phyloP scores from a whole-genome alignment of 2,797 vertebrate species.

The Hemitrygon akajei region DNA sequence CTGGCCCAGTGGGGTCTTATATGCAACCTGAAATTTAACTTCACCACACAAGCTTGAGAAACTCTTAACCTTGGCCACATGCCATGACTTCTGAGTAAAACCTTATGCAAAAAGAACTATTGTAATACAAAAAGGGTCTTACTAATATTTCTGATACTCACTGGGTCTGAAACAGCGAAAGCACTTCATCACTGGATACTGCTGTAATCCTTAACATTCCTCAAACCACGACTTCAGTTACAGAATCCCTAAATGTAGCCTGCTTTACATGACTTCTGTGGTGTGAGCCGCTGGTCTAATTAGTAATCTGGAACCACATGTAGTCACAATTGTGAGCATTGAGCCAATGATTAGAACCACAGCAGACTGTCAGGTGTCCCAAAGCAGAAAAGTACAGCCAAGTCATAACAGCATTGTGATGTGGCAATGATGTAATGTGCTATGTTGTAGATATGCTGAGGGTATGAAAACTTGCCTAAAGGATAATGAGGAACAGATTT shows the following conservation, averaged over 20 bases:
- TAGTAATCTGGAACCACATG: neutral
- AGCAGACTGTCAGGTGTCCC: neutral
- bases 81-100: neutral
- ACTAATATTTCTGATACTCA: slow-evolving; percentile 4
- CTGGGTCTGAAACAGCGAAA: slow-evolving; percentile 24
- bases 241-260: neutral
- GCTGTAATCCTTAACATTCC: neutral
- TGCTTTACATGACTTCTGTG: neutral
- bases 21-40: neutral
- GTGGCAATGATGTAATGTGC: neutral
- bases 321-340: neutral
- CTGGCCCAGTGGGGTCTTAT: neutral
- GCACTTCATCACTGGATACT: slow-evolving; percentile 33
- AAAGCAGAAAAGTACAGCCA: neutral
- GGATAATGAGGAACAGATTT: neutral
- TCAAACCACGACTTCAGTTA: neutral
- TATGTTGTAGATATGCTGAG: neutral
- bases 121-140: neutral
- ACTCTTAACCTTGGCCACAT: neutral
- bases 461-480: neutral
- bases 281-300: neutral
- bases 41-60: neutral
- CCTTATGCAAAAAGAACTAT: neutral
- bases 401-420: slow-evolving; percentile 32
- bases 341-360: slow-evolving; percentile 9